These are phyloP conservation scores for Anguilla japonica DNA, from an alignment of 2,113 vertebrate species.

Conservation along the genomic window DNA sequence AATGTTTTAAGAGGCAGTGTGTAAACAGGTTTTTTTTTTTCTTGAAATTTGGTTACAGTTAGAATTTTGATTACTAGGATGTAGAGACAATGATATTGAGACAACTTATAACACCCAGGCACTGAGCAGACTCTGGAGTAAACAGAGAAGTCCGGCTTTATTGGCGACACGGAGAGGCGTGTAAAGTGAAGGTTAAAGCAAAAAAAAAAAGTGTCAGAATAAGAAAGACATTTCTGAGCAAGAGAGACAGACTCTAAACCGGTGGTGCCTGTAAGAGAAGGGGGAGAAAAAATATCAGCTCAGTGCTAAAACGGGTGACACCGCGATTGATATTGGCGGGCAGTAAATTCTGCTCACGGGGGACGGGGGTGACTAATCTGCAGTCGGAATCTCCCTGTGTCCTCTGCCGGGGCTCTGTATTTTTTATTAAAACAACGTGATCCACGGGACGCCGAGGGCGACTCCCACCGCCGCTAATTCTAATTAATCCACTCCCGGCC, in stretches of 20 bases:
- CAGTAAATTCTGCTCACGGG: conserved; percentile 66
- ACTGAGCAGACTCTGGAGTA: too few species aligned
- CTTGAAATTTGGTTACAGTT: neutral
- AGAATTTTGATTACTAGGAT: neutral
- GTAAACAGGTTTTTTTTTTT: neutral
- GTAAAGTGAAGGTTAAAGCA: neutral
- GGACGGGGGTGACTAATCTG: conserved; percentile 74
- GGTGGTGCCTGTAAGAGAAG: neutral
- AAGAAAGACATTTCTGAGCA: neutral
- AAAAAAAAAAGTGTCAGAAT: neutral
- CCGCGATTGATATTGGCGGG: conserved; percentile 83
- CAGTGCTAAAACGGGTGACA: conserved; percentile 35
- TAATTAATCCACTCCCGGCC: conserved; percentile 95
- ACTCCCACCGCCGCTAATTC: conserved; percentile 89
- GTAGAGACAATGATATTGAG: neutral
- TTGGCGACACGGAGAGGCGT: neutral
- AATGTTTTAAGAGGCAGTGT: neutral
- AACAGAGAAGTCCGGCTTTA: neutral
- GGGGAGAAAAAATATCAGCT: neutral
- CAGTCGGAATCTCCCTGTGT: conserved; percentile 74
- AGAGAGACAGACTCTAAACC: neutral
- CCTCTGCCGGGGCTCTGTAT: conserved; percentile 76
- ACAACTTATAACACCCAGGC: neutral
- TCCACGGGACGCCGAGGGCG: conserved; percentile 83
- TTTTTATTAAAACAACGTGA: conserved; percentile 97